Percentiles rank a stretch among this genome's conserved stretches.
phyloP scores from a whole-genome alignment of 2,113 vertebrate genomes.

The Eonycteris spelaea region DNA sequence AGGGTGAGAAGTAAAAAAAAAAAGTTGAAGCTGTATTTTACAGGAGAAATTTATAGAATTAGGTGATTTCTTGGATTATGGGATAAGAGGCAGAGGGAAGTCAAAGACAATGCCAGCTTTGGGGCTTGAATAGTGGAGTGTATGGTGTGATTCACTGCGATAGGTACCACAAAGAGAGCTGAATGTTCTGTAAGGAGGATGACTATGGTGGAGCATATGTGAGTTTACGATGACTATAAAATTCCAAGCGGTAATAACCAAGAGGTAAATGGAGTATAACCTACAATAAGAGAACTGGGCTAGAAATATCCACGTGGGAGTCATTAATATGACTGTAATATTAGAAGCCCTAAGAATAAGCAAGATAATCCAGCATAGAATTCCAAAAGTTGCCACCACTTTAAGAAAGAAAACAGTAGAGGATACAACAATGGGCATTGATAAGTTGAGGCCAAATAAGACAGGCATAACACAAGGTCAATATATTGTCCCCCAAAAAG shows the following conservation, averaged over 20 bases:
- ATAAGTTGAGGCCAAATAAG: neutral
- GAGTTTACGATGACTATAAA: neutral
- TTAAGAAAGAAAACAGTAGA: neutral
- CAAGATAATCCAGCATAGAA: neutral
- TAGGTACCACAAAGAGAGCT: neutral
- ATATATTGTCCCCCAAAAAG: neutral
- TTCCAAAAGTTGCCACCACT: neutral
- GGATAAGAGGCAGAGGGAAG: neutral
- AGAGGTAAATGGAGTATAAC: neutral
- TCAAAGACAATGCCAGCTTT: neutral
- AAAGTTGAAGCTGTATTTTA: neutral
- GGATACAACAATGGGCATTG: neutral
- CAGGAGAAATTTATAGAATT: neutral
- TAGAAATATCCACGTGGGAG: neutral
- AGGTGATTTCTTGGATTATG: neutral
- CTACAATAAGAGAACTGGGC: neutral
- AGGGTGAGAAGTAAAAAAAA: neutral
- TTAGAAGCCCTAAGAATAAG: neutral
- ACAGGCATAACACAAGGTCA: neutral
- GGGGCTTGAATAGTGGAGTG: neutral
- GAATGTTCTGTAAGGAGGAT: neutral
- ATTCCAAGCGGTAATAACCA: neutral
- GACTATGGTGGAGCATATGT: neutral
- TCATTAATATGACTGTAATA: neutral
- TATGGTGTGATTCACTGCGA: neutral